Base-by-base conservation (phyloP, 2,797 vertebrate genomes). In the Tachyglossus aculeatus region DNA sequence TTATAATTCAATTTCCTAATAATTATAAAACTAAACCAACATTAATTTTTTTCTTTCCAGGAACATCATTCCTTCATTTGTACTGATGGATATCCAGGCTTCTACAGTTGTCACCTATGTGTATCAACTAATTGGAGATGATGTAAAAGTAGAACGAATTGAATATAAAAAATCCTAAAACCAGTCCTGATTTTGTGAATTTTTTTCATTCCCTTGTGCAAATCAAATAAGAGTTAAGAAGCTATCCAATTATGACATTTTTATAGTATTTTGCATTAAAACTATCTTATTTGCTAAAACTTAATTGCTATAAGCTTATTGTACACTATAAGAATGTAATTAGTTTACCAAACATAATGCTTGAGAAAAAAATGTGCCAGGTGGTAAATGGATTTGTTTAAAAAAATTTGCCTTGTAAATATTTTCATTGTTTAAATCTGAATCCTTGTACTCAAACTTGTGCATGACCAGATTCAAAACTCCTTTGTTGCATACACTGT, bases 51-150 rank as follows among this genome's bases (percentile, higher is more conserved):
- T 78, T 86, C 59, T 78, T 91, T 83, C 29, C 91, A 99, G 98
- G 92, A 98, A 98, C 94, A 98, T 99, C 90, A 97, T 96, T 90
- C 96, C 98, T 58, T 99, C 98, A 9, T 99, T 99, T 88, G 98
- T 99, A 89, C 87, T 99, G 90, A 99, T 99, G 98, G 98, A 99
- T 90, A 99, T 99, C 92, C 98, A 99, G 81, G 98, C 98, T 22
- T 99, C 98, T 31, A 99, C 98, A 0, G 97, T 99, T 77, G 98
- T 99, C 69, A 99, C 98, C n/a, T 99, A 99, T 1, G 98, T 99
- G 48, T 99, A 99, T 83, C 98, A 99, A 86, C 95, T 99, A 78
- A 98, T 99, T 72, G 96, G 96, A 15, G 97, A 99, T 44, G 98
- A 99, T 32, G 98, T 99, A 76, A 99, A 99, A 91, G 98, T 99